phyloP scores from a whole-genome alignment of 2,113 vertebrate genomes.

The Crotalus tigris region DNA sequence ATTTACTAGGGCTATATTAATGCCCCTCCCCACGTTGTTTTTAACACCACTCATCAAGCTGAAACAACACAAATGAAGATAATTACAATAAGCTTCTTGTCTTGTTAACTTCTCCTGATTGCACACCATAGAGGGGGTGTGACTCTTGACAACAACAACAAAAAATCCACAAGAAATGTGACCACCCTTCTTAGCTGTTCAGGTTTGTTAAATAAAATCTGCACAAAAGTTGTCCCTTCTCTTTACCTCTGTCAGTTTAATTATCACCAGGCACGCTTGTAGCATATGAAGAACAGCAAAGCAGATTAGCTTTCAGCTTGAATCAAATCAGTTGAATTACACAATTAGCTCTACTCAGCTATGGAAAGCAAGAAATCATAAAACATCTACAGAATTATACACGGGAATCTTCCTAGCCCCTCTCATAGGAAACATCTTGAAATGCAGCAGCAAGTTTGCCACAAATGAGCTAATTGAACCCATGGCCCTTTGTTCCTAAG shows the following conservation, averaged over 20 bases:
- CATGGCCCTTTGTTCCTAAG: background rate
- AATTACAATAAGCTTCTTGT: conserved; percentile 16
- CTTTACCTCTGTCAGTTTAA: background rate
- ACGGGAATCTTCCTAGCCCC: background rate
- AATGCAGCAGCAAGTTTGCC: background rate
- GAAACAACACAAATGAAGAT: conserved; percentile 42
- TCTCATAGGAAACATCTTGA: background rate
- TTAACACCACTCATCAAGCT: conserved; percentile 96
- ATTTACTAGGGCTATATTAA: conserved; percentile 89
- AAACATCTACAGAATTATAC: background rate
- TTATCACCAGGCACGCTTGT: background rate
- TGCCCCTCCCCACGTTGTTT: conserved; percentile 96
- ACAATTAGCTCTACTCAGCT: background rate
- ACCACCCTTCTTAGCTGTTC: background rate
- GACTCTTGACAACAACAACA: background rate
- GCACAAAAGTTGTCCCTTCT: background rate
- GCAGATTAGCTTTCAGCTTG: background rate
- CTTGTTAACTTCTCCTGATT: too few species aligned
- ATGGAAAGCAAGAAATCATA: background rate
- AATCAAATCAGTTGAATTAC: background rate
- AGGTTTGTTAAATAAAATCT: background rate
- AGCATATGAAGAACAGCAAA: background rate
- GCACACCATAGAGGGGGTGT: background rate
- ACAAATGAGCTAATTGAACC: background rate
- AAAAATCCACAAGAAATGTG: background rate